Evolutionary conservation across 2,797 vertebrate genomes (phyloP).

Genomic region (Limosa lapponica): DNA sequence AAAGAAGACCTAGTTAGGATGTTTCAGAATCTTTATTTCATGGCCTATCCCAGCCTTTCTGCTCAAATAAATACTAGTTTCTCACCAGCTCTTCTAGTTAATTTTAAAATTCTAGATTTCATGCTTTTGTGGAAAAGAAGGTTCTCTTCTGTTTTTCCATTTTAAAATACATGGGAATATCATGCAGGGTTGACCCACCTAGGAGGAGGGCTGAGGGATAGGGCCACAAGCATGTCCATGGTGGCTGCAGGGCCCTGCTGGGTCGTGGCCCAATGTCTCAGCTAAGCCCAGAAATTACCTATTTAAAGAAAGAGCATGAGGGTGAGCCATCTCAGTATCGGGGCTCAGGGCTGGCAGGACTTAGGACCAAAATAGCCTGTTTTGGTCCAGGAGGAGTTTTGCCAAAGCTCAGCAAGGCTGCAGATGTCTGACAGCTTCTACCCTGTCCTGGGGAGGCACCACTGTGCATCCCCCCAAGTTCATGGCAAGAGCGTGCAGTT

Average conservation of each 20-base stretch:
- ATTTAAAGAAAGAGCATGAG: background rate
- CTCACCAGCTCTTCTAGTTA: background rate
- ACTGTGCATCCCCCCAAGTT: background rate
- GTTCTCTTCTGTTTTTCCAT: background rate
- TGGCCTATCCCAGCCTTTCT: background rate
- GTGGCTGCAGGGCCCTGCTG: rapidly evolving
- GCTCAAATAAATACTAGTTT: background rate
- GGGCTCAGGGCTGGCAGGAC: background rate
- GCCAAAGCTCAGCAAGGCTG: background rate
- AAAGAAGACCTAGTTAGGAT: background rate
- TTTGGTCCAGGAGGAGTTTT: background rate
- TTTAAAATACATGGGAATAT: background rate
- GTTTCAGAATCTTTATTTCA: background rate
- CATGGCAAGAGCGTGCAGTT: rapidly evolving
- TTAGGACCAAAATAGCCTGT: background rate
- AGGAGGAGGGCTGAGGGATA: background rate
- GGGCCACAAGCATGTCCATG: background rate
- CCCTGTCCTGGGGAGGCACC: background rate
- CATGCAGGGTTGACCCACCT: background rate
- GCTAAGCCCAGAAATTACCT: background rate
- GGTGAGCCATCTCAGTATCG: background rate
- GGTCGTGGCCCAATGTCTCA: background rate
- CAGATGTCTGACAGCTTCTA: background rate
- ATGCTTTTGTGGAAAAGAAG: background rate
- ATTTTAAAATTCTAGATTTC: background rate